Conservation (phyloP, 1,140 invertebrate genomes). For the Tachypleus tridentatus region DNA sequence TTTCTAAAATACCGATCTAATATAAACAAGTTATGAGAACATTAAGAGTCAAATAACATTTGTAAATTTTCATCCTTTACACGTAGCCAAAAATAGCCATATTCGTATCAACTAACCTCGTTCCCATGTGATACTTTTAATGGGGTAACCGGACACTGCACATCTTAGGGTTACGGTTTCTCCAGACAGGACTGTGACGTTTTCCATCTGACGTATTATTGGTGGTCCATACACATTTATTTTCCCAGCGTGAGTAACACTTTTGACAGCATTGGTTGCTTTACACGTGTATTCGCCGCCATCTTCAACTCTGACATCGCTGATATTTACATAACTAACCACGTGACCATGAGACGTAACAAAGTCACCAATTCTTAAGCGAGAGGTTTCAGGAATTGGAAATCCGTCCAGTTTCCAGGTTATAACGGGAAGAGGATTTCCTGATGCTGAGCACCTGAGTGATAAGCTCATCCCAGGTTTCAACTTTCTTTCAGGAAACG, state of each 20-base stretch:
- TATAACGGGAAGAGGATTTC: slow-evolving; percentile 88
- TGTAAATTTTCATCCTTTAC: too few relatives aligned
- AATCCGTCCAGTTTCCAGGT: slow-evolving; percentile 80
- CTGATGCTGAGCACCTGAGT: slow-evolving; percentile 66
- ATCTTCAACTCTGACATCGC: slow-evolving; percentile 73
- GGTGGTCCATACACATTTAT: slow-evolving; percentile 59
- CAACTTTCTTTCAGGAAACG: slow-evolving; percentile 55
- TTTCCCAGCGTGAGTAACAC: slow-evolving; percentile 50
- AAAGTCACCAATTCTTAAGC: slow-evolving; percentile 59
- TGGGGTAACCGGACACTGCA: slow-evolving; percentile 27
- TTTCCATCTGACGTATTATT: slow-evolving; percentile 33
- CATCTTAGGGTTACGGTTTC: slow-evolving; percentile 30
- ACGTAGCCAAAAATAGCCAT: too few relatives aligned
- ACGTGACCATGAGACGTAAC: slow-evolving; percentile 83
- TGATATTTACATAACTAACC: slow-evolving; percentile 88
- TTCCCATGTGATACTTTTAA: slow-evolving; percentile 34
- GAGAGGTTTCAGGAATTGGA: slow-evolving; percentile 18
- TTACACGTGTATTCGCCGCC: slow-evolving; percentile 82
- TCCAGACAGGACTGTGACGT: slow-evolving; percentile 37
- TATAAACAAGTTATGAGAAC: too few relatives aligned
- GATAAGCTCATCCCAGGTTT: slow-evolving; percentile 73
- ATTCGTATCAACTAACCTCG: slow-evolving; percentile 41
- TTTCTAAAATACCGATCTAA: too few relatives aligned
- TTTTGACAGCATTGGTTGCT: slow-evolving; percentile 61
- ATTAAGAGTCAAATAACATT: too few relatives aligned